Percentiles rank a stretch among this genome's conserved stretches.
Evolutionary conservation across 2,797 vertebrate species (phyloP).

Genomic region (Somateria mollissima): DNA sequence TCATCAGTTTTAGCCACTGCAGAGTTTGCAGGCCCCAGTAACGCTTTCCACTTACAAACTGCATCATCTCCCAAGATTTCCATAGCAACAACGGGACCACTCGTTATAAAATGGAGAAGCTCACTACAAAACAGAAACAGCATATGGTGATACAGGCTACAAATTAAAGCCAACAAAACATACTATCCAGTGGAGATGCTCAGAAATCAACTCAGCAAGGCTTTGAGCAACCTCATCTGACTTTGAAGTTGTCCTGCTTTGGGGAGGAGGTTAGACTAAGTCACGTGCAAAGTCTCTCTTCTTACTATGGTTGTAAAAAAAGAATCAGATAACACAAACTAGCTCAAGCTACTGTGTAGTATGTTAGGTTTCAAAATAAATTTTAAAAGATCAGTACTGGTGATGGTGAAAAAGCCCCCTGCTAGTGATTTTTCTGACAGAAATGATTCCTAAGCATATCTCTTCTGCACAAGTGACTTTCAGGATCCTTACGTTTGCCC

Average conservation of each 20-base stretch:
- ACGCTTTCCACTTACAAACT: slow-evolving; percentile 85
- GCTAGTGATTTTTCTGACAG: neutral
- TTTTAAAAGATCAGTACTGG: neutral
- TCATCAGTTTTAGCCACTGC: slow-evolving; percentile 80
- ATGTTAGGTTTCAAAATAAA: neutral
- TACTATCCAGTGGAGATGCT: neutral
- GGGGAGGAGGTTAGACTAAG: neutral
- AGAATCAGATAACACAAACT: neutral
- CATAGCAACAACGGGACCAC: slow-evolving; percentile 90
- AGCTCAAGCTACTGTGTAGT: neutral
- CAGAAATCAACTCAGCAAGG: neutral
- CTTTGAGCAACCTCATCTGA: neutral
- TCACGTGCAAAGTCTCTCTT: neutral
- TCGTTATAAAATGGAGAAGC: slow-evolving; percentile 88
- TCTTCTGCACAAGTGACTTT: neutral
- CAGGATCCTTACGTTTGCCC: neutral
- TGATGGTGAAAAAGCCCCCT: neutral
- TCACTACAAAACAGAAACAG: slow-evolving; percentile 80
- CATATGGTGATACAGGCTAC: neutral
- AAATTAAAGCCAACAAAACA: neutral
- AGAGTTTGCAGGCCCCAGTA: slow-evolving; percentile 87
- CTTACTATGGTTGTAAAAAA: neutral
- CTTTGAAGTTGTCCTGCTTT: neutral
- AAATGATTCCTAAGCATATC: neutral
- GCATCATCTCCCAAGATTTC: slow-evolving; percentile 93